Evolutionary conservation across 2,888 invertebrate species (phyloP), one percentile per base, ranked within the genome.

Genomic region (Hirtodrosophila cameraria): DNA sequence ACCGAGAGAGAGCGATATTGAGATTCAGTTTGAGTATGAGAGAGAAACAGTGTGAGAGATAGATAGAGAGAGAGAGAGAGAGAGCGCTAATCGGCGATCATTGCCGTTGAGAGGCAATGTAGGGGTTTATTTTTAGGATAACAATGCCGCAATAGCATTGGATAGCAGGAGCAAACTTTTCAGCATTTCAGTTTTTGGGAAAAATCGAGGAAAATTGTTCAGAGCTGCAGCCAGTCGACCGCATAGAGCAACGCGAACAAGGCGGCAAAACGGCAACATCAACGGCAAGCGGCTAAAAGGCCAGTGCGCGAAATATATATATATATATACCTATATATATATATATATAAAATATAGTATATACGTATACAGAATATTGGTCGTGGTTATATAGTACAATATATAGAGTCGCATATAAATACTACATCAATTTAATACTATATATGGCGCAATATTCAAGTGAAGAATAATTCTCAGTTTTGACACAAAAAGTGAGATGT

Each of bases 211-310:
- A 75, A 81, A 60, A 55, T 48, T 75, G 50, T 70, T 62, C 54
- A 38, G 61, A 58, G 75, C 61, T 65, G 68, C 78, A 73, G 39
- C 58, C 79, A 80, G 80, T 80, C 82, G 78, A 78, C 70, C 80
- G 82, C 78, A 78, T 71, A 78, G 65, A 80, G 84, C 79, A 75
- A 66, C 82, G 82, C 74, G 70, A 74, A 63, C 74, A 75, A 80
- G 75, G 70, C 70, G 73, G 68, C 60, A 68, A 50, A 62, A 42
- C 55, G 54, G 63, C 43, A 48, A 49, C 18, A 5, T 3, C 30
- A 18, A 60, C 58, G 72, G 72, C n/a, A n/a, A n/a, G n/a, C 72
- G 61, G 39, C 60, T 18, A 48, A 50, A n/a, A 77, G 45, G 53
- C 58, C 58, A 69, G 81, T 70, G 78, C 82, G 80, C 80, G 82